phyloP scores from a whole-genome alignment of 2,797 vertebrate genomes.

The Tapirus indicus region DNA sequence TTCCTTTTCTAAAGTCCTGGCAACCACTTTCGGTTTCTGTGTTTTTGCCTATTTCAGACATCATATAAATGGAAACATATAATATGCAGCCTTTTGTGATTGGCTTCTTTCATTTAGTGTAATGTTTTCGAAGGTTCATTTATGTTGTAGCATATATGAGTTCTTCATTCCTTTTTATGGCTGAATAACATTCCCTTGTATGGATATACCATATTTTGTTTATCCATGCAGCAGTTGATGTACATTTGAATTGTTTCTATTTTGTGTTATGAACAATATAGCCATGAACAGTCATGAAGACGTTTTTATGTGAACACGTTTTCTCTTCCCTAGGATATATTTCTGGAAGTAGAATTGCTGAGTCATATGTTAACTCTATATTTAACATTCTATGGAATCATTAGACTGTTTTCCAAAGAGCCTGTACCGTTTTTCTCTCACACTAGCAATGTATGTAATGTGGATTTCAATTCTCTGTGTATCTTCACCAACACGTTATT shows the following conservation, averaged over 20 bases:
- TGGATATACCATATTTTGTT: neutral
- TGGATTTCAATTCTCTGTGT: neutral
- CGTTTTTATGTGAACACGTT: neutral
- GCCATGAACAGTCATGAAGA: neutral
- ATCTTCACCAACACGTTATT: neutral
- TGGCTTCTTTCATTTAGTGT: neutral
- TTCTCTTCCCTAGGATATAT: neutral
- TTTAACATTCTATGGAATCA: neutral
- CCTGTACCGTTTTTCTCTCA: neutral
- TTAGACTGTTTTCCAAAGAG: neutral
- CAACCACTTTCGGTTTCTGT: neutral
- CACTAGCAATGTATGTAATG: fast-evolving
- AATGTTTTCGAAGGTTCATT: neutral
- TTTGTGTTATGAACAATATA: neutral
- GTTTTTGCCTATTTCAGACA: neutral
- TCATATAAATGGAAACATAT: neutral
- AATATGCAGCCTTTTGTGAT: neutral
- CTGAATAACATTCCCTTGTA: neutral
- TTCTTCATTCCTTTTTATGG: neutral
- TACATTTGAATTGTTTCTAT: too few species aligned
- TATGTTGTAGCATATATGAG: neutral
- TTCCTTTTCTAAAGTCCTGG: neutral
- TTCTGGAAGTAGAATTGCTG: neutral
- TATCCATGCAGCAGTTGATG: neutral
- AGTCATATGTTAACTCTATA: too few species aligned